Base-by-base conservation (phyloP, 2,888 invertebrate species). In the Xestia ashworthii region DNA sequence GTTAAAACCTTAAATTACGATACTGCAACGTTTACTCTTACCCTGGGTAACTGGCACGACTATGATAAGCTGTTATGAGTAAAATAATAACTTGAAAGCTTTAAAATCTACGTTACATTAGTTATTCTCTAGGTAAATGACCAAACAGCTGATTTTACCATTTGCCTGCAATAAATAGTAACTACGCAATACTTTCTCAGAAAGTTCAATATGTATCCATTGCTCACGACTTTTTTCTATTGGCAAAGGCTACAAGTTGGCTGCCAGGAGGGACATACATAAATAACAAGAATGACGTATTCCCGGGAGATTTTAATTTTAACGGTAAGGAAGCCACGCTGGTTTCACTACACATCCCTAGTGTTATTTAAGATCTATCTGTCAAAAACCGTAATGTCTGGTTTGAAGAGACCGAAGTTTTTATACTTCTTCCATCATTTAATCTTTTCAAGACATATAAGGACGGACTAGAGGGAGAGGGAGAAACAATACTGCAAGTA, bases 211-310 rank as follows among this genome's bases (percentile, higher is more conserved):
- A 83, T 83, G 83, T 83, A 83, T 81, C 77, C 32, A 82, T 71
- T 74, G 78, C 70, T 84, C 78, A 84, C 77, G 83, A 84, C 83
- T 78, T 81, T 80, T 84, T 84, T 84, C 82, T 74, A 80, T 82
- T 79, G 82, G 79, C 76, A 71, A 14, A 55, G 66, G 44, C 67
- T 48, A 84, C 84, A 64, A 72, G 44, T 55, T 78, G 82, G 71
- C 75, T 82, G 67, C 65, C 64, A 81, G 77, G 22, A 67, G 32
- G n/a, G 55, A 44, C 78, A 78, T 71, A 9, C 58, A 71, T 82
- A 77, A 58, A 77, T 55, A 77, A 65, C 53, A 66, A 64, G 14
- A 2, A 64, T 81, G 81, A 64, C 55, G 81, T 76, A 55, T 62
- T 8, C 11, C 5, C 0, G 4, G 9, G 3, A 55, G 19, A 14